Conservation (phyloP, 2,888 invertebrate genomes). For the Drosophila tanythrix region DNA sequence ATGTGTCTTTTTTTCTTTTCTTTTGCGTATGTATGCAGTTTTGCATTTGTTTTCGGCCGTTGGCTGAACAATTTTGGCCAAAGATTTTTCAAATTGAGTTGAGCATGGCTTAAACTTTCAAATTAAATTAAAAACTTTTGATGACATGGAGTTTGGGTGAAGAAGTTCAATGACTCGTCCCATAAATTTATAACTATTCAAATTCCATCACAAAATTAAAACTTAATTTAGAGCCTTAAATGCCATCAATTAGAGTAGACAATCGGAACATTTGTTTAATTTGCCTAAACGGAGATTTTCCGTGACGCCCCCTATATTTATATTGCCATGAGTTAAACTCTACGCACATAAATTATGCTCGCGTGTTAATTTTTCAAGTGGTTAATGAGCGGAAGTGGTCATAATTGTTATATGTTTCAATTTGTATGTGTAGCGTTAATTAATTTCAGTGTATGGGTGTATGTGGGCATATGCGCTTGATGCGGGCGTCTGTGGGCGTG, state of each 20-base stretch:
- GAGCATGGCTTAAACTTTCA: constrained; percentile 63
- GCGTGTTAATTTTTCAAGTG: constrained; percentile 75
- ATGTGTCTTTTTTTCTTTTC: background rate
- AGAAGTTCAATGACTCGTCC: constrained; percentile 27
- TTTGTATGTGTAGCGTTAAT: constrained; percentile 59
- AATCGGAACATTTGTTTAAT: background rate
- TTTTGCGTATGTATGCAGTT: constrained; percentile 29
- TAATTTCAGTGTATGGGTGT: constrained; percentile 38
- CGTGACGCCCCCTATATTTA: constrained; percentile 25
- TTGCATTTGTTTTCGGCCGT: constrained; percentile 53
- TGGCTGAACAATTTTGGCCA: constrained; percentile 60
- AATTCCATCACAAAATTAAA: constrained; percentile 25
- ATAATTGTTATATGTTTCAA: constrained; percentile 65
- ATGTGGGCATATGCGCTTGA: background rate
- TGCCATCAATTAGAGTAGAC: constrained; percentile 39
- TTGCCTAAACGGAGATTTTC: background rate
- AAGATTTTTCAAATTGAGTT: constrained; percentile 64
- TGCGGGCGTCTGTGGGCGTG: constrained; percentile 45
- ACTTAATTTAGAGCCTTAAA: constrained; percentile 5
- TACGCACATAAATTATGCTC: constrained; percentile 62
- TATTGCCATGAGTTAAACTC: constrained; percentile 32
- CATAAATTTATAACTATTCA: constrained; percentile 42
- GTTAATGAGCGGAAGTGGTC: constrained; percentile 78
- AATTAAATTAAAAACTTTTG: constrained; percentile 62
- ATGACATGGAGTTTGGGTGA: constrained; percentile 1